Evolutionary conservation across 2,888 invertebrate genomes (phyloP), one percentile per base, ranked within the genome.

Genomic region (Spisula subtruncata): DNA sequence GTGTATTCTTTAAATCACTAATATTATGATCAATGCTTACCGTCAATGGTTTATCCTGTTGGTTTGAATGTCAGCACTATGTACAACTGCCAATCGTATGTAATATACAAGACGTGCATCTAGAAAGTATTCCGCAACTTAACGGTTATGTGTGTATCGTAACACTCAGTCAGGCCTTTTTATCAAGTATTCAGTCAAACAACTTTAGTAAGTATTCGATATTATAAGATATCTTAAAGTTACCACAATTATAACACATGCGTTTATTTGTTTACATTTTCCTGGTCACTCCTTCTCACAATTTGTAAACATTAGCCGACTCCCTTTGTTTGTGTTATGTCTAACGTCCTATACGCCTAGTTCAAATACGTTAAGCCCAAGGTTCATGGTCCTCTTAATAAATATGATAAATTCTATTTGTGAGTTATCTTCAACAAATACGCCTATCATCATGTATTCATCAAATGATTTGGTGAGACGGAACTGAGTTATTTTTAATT

Each of bases 331-430:
- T 75, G 25, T 75, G 16, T 75, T 75, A 32, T 14, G 32, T 32
- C 35, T 35, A 1, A 75, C 29, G 32, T 75, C 29, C 35, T 75
- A 2, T 32, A 29, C 75, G 35, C 29, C 29, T 75, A 35, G 16
- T 32, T 75, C 32, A 75, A 32, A 71, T 71, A 32, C 29, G 75
- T 75, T 35, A 75, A 75, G 32, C 75, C 35, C 18, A 18, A 18
- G 75, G 75, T 14, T 75, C 75, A 75, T 32, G 75, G 35, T 16
- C 32, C 75, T 35, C 25, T 75, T 75, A 35, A 75, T 75, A 35
- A 35, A 35, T 35, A 32, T 75, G 75, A 75, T 75, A 32, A 75
- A 75, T 75, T 5, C 4, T 75, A 18, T 32, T 32, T 75, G 75
- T 5, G 18, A 75, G 10, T 32, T 75, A 75, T 75, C 35, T 35